Evolutionary conservation across 2,797 vertebrate genomes (phyloP).

Genomic region (Novumbra hubbsi): DNA sequence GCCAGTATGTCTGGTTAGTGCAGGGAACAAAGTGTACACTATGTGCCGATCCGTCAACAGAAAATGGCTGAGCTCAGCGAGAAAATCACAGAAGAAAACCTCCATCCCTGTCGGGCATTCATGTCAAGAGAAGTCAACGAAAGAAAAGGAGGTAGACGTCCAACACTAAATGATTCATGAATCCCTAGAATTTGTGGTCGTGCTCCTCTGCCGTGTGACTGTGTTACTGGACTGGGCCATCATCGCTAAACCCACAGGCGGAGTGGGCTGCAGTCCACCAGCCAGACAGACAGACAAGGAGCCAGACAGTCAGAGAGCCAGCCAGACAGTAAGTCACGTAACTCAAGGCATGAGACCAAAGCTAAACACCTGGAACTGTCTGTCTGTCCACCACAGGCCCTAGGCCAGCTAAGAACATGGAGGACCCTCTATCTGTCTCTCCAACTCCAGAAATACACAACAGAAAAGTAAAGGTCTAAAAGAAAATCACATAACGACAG

Average conservation of each 20-base stretch:
- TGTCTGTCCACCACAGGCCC: conserved; percentile 19
- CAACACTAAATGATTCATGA: conserved; percentile 15
- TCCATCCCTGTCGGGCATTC: not conserved
- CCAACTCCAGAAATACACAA: not conserved
- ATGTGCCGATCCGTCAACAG: conserved; percentile 10
- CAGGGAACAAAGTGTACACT: not conserved
- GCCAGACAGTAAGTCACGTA: conserved; percentile 37
- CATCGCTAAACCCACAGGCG: conserved; percentile 13
- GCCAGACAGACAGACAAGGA: conserved; percentile 10
- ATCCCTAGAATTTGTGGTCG: conserved; percentile 13
- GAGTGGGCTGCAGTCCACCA: conserved; percentile 14
- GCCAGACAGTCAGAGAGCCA: conserved; percentile 11
- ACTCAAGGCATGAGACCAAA: conserved; percentile 45
- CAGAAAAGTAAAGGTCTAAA: conserved; percentile 7
- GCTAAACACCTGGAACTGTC: conserved; percentile 38
- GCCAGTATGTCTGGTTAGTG: not conserved
- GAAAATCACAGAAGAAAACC: not conserved
- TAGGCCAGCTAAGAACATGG: conserved; percentile 24
- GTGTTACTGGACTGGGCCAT: conserved; percentile 25
- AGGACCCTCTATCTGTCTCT: conserved; percentile 2
- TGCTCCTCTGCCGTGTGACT: conserved; percentile 9
- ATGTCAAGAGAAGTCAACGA: not conserved
- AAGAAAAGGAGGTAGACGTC: not conserved
- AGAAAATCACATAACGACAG: not conserved
- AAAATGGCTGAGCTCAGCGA: conserved; percentile 9